phyloP scores from a whole-genome alignment of 2,888 invertebrate genomes.

The Drosophila anceps region DNA sequence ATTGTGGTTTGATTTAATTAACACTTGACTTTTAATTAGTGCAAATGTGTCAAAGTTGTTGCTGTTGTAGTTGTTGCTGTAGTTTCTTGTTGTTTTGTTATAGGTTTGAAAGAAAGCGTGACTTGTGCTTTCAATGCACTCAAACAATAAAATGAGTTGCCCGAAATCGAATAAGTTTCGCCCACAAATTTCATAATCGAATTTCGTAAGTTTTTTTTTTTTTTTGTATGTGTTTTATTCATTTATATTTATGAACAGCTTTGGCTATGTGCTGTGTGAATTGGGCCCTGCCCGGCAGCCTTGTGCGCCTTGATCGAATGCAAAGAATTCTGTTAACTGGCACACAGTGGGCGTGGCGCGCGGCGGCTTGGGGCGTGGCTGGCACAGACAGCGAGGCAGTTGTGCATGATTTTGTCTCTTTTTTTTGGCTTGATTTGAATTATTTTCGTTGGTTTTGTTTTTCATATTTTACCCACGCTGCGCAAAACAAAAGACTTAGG shows the following conservation, averaged over 20 bases:
- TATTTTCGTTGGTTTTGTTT: constrained; percentile 26
- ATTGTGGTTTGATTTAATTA: constrained; percentile 60
- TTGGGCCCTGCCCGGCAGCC: constrained; percentile 8
- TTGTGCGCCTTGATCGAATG: constrained; percentile 22
- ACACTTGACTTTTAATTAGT: constrained; percentile 70
- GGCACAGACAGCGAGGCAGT: constrained; percentile 6
- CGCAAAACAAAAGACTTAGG: constrained; percentile 77
- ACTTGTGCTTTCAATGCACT: constrained; percentile 56
- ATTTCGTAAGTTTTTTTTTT: constrained; percentile 65
- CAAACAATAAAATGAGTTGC: constrained; percentile 39
- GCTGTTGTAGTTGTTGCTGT: background rate
- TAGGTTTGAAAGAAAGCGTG: constrained; percentile 69
- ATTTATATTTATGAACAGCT: constrained; percentile 28
- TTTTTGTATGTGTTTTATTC: constrained; percentile 31
- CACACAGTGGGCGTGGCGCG: constrained; percentile 50
- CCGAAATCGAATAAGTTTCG: constrained; percentile 50
- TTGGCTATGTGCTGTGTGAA: constrained; percentile 24
- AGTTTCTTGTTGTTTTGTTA: constrained; percentile 17
- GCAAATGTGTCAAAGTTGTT: constrained; percentile 56
- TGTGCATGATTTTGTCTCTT: constrained; percentile 7
- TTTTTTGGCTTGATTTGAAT: constrained; percentile 31
- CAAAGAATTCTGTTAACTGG: constrained; percentile 51
- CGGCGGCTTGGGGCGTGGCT: constrained; percentile 30
- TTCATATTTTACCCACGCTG: constrained; percentile 71
- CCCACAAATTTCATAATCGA: constrained; percentile 70